Evolutionary conservation across 2,113 vertebrate genomes (phyloP).

Genomic region (Bambusicola thoracicus): DNA sequence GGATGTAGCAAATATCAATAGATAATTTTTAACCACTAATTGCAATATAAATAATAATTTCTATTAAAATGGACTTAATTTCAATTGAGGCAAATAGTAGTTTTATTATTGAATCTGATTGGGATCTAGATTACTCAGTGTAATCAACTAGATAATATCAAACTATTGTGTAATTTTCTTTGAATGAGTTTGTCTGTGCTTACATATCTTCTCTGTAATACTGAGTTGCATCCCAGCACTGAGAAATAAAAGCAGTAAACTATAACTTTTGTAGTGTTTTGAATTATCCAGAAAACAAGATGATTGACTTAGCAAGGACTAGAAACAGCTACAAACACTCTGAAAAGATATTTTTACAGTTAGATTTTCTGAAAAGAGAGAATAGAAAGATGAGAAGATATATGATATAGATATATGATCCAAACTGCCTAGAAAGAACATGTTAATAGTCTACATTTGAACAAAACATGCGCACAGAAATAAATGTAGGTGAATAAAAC

Average conservation of each 20-base stretch:
- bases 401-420: neutral
- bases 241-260: neutral
- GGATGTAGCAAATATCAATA: neutral
- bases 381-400: neutral
- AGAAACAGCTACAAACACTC: neutral
- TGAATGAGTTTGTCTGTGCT: neutral
- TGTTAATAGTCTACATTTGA: constrained; percentile 49
- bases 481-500: constrained; percentile 24
- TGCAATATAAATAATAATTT: neutral
- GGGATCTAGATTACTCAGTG: neutral
- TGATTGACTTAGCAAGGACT: neutral
- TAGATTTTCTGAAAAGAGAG: neutral
- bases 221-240: neutral
- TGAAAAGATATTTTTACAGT: neutral
- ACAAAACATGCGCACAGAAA: constrained; percentile 54
- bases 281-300: constrained; percentile 13
- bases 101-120: neutral
- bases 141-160: neutral
- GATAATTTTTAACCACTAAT: neutral
- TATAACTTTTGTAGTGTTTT: neutral
- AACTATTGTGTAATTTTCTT: neutral
- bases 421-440: neutral
- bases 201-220: neutral
- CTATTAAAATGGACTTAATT: neutral
- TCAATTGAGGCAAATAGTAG: neutral